Conservation (phyloP, 1,140 invertebrate genomes). For the Yoshiicerus persimilis region DNA sequence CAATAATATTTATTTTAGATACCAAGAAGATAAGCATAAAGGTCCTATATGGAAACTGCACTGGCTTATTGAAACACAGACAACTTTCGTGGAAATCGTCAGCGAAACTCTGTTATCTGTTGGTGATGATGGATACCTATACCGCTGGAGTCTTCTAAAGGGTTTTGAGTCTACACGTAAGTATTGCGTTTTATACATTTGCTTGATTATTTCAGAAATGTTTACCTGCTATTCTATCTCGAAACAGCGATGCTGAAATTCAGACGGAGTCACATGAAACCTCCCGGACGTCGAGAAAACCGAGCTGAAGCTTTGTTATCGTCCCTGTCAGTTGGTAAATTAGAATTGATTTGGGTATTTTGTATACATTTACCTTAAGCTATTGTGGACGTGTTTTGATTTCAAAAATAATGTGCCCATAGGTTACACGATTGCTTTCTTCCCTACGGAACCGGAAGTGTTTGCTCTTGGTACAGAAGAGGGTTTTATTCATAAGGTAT, state of each 20-base stretch:
- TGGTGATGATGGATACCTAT: constrained; percentile 45
- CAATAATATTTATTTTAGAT: neutral
- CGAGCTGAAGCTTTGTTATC: constrained; percentile 42
- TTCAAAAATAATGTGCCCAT: no score
- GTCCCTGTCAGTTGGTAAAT: constrained; percentile 5
- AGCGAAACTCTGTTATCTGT: constrained; percentile 38
- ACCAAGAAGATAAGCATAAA: constrained; percentile 30
- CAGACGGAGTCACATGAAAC: constrained; percentile 36
- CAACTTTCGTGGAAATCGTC: constrained; percentile 24
- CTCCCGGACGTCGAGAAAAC: constrained; percentile 43
- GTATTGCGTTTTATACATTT: neutral
- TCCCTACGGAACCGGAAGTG: constrained; percentile 22
- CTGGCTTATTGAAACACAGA: constrained; percentile 42
- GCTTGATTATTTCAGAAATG: neutral
- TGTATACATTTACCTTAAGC: no score
- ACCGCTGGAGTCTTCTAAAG: constrained; percentile 40
- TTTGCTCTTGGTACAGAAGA: constrained; percentile 48
- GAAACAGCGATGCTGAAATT: constrained; percentile 44
- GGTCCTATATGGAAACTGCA: constrained; percentile 46
- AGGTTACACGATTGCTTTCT: constrained; percentile 41
- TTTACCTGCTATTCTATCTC: no score
- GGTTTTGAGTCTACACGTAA: constrained; percentile 42
- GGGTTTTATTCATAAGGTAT: constrained; percentile 47
- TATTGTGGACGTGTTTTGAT: no score
- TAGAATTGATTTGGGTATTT: no score